Evolutionary conservation across 2,113 vertebrate species (phyloP), one percentile per base, ranked within the genome.

Genomic region (Eulemur rufifrons): DNA sequence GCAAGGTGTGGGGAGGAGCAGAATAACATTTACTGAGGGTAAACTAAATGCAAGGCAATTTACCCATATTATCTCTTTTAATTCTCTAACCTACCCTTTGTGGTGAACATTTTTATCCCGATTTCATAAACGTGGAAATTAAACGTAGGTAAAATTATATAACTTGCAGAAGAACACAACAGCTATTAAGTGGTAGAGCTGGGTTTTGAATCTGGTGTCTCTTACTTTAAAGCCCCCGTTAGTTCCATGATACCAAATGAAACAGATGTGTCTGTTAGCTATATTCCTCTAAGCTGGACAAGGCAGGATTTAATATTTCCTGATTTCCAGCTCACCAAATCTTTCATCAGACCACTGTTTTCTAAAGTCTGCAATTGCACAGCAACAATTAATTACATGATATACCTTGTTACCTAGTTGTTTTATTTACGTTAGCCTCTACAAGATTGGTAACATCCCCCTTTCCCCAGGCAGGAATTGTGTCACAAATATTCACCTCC

Each of bases 401-500:
- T 34, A 63, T 74, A 73, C 4, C 37, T 87, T 54, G n/a, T 61
- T 89, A 61, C 29, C 66, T 66, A 25, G 64, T 34, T 91, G n/a
- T 86, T 69, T 71, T 81, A 84, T 56, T 86, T 92, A 89, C 25
- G 64, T 77, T 71, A 85, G 93, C 92, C 80, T 73, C 45, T 17
- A 73, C 34, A 94, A 85, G 74, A 74, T 27, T 59, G 39, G 52
- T 73, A 85, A 59, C 37, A 56, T n/a, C 34, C 15, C 7, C 27
- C 9, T 56, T 80, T 27, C 42, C 81, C 42, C 14, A 20, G 32
- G 34, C 29, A 68, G 54, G 21, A 93, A 89, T n/a, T 68, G 45
- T 78, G 25, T 39, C 45, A 64, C 71, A 59, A 69, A 76, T 76
- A 47, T 84, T 81, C 81, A 80, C 34, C 37, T 64, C 54, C 6